phyloP scores from a whole-genome alignment of 1,140 invertebrate species.

The Drosophila lacteicornis region DNA sequence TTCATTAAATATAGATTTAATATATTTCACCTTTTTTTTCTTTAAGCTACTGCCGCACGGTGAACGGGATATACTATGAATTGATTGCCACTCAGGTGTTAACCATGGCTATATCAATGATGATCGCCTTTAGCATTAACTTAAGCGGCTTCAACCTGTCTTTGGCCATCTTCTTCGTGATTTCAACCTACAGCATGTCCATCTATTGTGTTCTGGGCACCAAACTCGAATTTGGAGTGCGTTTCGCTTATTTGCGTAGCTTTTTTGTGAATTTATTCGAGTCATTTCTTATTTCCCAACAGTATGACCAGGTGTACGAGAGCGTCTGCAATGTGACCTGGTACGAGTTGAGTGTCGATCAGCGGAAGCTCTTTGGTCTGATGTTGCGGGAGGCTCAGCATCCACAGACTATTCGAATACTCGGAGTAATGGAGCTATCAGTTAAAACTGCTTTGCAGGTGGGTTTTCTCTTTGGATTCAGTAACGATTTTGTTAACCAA shows the following conservation, averaged over 20 bases:
- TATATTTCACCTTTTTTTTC: no score
- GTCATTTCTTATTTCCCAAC: background rate
- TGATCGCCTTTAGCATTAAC: constrained; percentile 53
- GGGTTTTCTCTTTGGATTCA: no score
- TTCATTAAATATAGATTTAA: no score
- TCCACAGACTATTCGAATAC: constrained; percentile 16
- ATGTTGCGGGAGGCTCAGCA: constrained; percentile 20
- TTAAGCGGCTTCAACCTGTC: constrained; percentile 53
- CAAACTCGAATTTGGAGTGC: constrained; percentile 59
- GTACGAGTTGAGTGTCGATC: constrained; percentile 31
- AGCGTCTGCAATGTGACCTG: constrained; percentile 49
- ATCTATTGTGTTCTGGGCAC: constrained; percentile 69
- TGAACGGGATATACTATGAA: constrained; percentile 52
- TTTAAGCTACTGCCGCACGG: constrained; percentile 47
- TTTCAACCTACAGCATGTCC: constrained; percentile 60
- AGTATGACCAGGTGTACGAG: constrained; percentile 61
- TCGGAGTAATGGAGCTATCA: constrained; percentile 18
- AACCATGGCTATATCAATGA: constrained; percentile 40
- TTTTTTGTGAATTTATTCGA: background rate
- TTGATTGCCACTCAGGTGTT: constrained; percentile 61
- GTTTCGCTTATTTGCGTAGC: background rate
- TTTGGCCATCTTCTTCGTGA: constrained; percentile 45
- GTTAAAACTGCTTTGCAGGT: constrained; percentile 24
- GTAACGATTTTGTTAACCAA: background rate
- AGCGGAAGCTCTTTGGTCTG: constrained; percentile 15